Conservation (phyloP, 1,140 invertebrate genomes). For the Drosophila arawakana region DNA sequence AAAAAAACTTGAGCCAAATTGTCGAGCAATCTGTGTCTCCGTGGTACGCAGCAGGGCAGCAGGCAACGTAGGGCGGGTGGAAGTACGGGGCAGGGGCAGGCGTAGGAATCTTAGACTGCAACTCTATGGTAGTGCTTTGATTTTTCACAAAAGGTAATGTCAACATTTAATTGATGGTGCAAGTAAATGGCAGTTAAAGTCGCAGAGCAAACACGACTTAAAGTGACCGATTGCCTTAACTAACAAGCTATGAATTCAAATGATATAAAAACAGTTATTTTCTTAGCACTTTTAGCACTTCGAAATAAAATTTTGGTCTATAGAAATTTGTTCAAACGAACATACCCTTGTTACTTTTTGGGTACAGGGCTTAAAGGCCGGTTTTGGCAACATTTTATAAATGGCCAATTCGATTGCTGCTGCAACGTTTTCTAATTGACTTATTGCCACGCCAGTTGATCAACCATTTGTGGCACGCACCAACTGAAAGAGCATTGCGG, state of each 20-base stretch:
- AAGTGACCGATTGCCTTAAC: too few relatives aligned
- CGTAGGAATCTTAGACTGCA: too few relatives aligned
- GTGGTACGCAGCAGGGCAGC: too few relatives aligned
- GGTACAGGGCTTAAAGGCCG: not conserved
- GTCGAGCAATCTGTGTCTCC: constrained; percentile 31
- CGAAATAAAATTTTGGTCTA: too few relatives aligned
- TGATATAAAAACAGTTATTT: too few relatives aligned
- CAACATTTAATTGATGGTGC: constrained; percentile 23
- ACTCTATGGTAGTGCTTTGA: not conserved
- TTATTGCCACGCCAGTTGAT: constrained; percentile 36
- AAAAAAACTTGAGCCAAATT: constrained; percentile 37
- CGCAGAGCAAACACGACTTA: too few relatives aligned
- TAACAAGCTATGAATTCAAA: too few relatives aligned
- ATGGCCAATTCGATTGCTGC: constrained; percentile 24
- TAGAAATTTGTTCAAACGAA: too few relatives aligned
- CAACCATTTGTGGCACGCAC: constrained; percentile 42
- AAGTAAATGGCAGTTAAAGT: too few relatives aligned
- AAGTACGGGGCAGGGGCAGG: not conserved
- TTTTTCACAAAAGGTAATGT: not conserved
- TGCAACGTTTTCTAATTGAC: constrained; percentile 49
- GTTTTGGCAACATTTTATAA: constrained; percentile 21
- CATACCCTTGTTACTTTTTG: too few relatives aligned
- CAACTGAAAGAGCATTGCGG: constrained; percentile 6
- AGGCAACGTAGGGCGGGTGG: not conserved
- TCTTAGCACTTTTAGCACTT: too few relatives aligned